Percentiles rank a stretch among this genome's conserved stretches.
phyloP scores from a whole-genome alignment of 1,140 invertebrate genomes.

The Halyomorpha halys region DNA sequence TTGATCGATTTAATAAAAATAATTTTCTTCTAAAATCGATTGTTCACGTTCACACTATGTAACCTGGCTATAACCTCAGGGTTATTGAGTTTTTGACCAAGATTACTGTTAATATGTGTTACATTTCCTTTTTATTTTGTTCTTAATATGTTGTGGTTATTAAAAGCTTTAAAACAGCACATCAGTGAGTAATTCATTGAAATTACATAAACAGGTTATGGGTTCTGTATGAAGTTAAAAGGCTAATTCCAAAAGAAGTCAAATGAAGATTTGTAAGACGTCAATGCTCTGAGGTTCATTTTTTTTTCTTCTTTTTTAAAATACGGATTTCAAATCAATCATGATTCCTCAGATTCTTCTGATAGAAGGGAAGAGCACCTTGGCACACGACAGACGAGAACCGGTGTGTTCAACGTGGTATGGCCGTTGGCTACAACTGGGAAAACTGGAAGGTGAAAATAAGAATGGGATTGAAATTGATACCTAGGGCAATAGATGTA shows the following conservation, averaged over 20 bases:
- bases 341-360: background rate
- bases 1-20: no score
- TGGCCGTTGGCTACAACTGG: no score
- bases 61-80: no score
- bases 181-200: background rate
- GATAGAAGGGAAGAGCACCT: background rate
- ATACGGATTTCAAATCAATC: no score
- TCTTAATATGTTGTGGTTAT: no score
- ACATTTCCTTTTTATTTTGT: no score
- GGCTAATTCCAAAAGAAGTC: background rate
- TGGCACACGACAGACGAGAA: background rate
- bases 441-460: no score
- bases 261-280: slow-evolving; percentile 23
- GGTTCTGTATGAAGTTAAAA: background rate
- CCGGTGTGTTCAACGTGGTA: no score
- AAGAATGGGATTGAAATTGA: no score
- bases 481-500: background rate
- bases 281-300: background rate
- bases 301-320: background rate
- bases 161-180: background rate
- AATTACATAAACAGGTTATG: background rate
- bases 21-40: no score
- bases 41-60: no score
- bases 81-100: background rate
- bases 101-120: background rate